Percentiles rank a stretch among this genome's conserved stretches.
phyloP scores from a whole-genome alignment of 2,797 vertebrate species.

The Paedocypris micromegethes region DNA sequence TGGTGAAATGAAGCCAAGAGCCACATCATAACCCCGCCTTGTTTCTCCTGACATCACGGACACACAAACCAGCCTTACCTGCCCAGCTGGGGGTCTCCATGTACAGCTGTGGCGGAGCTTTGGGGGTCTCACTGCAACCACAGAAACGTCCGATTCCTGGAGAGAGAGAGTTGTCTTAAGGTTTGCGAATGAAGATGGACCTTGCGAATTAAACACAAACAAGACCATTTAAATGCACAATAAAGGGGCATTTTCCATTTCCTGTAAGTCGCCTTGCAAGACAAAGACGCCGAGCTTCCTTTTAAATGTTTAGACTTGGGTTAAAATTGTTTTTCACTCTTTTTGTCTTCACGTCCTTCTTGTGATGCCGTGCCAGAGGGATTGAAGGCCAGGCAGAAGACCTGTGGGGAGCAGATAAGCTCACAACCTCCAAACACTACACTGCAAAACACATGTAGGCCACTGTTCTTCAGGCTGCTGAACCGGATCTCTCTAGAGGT shows the following conservation, averaged over 20 bases:
- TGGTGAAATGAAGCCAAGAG: too few species aligned
- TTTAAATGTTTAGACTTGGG: constrained; percentile 8
- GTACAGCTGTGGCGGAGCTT: constrained; percentile 46
- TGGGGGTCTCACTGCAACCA: constrained; percentile 44
- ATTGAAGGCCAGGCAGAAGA: constrained; percentile 33
- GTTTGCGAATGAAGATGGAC: constrained; percentile 22
- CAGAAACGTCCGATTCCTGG: constrained; percentile 45
- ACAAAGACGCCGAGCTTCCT: constrained; percentile 31
- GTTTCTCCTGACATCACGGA: too few species aligned
- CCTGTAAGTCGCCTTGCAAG: constrained; percentile 6
- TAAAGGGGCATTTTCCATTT: constrained; percentile 12
- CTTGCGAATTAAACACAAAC: constrained; percentile 8
- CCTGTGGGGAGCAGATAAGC: constrained; percentile 50
- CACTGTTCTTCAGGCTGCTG: constrained; percentile 10
- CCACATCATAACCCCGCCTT: too few species aligned
- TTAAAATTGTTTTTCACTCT: constrained; percentile 38
- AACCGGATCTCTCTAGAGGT: constrained; percentile 9
- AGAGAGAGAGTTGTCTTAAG: constrained; percentile 25
- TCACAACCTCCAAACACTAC: constrained; percentile 27
- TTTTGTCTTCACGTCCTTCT: constrained; percentile 38
- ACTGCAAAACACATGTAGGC: constrained; percentile 2
- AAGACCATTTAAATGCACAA: constrained; percentile 6
- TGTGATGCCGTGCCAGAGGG: constrained; percentile 46
- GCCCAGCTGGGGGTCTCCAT: constrained; percentile 56
- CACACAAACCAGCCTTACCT: constrained; percentile 45